These are phyloP conservation scores for Callimorpha dominula DNA, from an alignment of 2,888 invertebrate genomes.

Conservation along the genomic window DNA sequence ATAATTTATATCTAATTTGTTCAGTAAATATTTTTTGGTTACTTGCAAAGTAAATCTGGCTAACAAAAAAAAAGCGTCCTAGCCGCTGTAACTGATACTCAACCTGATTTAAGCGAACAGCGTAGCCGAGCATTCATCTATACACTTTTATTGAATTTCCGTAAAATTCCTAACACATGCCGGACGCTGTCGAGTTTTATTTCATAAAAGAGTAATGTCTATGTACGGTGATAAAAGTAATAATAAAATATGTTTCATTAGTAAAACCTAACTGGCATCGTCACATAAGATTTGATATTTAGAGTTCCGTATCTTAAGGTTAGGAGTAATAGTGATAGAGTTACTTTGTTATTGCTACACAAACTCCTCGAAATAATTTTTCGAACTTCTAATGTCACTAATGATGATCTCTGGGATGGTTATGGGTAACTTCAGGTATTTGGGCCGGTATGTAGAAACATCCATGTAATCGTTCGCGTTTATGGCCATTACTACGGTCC, in stretches of 20 bases:
- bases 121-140: slow-evolving; percentile 56
- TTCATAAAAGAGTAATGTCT: slow-evolving; percentile 39
- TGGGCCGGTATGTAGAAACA: too few species aligned
- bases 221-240: slow-evolving; percentile 14
- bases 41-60: neutral
- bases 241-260: slow-evolving; percentile 26
- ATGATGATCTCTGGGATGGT: too few species aligned
- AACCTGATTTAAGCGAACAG: slow-evolving; percentile 49
- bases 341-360: neutral
- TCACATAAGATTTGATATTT: neutral
- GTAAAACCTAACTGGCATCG: neutral
- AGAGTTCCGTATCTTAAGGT: neutral
- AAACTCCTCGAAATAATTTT: too few species aligned
- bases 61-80: neutral
- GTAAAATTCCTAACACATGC: slow-evolving; percentile 78
- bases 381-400: too few species aligned
- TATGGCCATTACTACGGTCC: too few species aligned
- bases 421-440: too few species aligned
- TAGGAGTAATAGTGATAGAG: neutral
- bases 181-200: slow-evolving; percentile 60
- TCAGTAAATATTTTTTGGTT: too few species aligned
- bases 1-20: too few species aligned
- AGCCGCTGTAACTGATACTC: slow-evolving; percentile 41
- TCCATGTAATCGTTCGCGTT: too few species aligned
- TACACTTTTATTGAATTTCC: slow-evolving; percentile 78